Base-by-base conservation (phyloP, 2,888 invertebrate genomes). In the Harmothoe impar region DNA sequence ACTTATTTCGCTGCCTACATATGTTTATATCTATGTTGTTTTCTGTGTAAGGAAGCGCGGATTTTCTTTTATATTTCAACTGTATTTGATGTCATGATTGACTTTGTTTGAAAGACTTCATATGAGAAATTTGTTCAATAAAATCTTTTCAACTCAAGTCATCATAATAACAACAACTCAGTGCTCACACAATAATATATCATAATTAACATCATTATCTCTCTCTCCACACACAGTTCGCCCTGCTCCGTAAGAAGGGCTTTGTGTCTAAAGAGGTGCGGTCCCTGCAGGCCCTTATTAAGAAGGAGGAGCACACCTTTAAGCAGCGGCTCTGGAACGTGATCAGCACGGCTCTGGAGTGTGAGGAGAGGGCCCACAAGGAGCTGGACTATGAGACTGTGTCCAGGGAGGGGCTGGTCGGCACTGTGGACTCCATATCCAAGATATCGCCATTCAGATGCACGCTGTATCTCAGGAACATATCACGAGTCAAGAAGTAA, bases 301-400 rank as follows among this genome's bases (percentile, higher is more conserved):
- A 43, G n/a, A 33, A 29, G 15, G 86, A 86, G 33, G 68, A 90
- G 68, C 31, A 29, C 0, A 31, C 31, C 72, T 86, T 86, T 31
- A 56, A 62, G 29, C n/a, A 43, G 25, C 56, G 68, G 25, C 85
- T 90, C 62, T 35, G 85, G 35, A 25, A 68, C 54, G 62, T 85
- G 56, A 77, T 86, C 20, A 15, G 29, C 25, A 62, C 90, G n/a
- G 35, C 85, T 12, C 52, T 90, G 23, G 85, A 86, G 62, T 54
- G 51, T 25, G 85, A 90, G 85, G 62, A 90, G 31, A 10, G 54
- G 7, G 90, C 85, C 7, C 54, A 77, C 51, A 54, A 62, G 52
- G 90, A 90, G 35, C 68, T 86, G 25, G 90, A 90, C 51, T 90
- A 68, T 25, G 85, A 90, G 25, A 56, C 72, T 5, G 90, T 90